Conservation (phyloP, 2,888 invertebrate genomes). For the Lathronympha strigana region DNA sequence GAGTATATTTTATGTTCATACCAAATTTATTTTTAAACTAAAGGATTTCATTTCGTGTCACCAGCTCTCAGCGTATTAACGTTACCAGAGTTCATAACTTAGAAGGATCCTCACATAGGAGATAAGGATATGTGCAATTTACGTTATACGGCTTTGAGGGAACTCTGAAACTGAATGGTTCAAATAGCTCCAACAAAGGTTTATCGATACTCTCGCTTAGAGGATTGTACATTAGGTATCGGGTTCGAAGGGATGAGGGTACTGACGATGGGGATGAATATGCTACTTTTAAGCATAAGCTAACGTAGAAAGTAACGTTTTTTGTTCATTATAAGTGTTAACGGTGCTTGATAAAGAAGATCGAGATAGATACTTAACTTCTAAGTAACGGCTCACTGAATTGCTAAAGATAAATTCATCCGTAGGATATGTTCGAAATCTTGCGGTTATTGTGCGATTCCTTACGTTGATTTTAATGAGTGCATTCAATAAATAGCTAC, state of each 20-base stretch:
- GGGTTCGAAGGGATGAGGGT: constrained; percentile 33
- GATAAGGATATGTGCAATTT: constrained; percentile 70
- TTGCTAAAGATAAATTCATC: no score
- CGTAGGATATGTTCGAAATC: no score
- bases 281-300: no score
- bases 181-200: constrained; percentile 60
- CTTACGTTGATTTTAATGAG: no score
- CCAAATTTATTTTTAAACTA: neutral
- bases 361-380: no score
- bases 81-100: constrained; percentile 67
- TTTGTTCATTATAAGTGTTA: no score
- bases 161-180: constrained; percentile 51
- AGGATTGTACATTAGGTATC: constrained; percentile 51
- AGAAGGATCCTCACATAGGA: constrained; percentile 49
- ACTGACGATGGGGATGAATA: constrained; percentile 25
- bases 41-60: constrained; percentile 13
- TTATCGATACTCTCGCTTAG: constrained; percentile 57
- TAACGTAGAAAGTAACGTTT: no score
- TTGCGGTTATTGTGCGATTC: no score
- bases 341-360: no score
- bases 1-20: no score
- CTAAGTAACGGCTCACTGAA: no score
- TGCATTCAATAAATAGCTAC: no score
- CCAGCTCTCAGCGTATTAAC: constrained; percentile 38
- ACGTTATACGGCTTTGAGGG: constrained; percentile 56